These are phyloP conservation scores for Pogonocherus hispidulus DNA, from an alignment of 2,888 invertebrate species.

Conservation along the genomic window DNA sequence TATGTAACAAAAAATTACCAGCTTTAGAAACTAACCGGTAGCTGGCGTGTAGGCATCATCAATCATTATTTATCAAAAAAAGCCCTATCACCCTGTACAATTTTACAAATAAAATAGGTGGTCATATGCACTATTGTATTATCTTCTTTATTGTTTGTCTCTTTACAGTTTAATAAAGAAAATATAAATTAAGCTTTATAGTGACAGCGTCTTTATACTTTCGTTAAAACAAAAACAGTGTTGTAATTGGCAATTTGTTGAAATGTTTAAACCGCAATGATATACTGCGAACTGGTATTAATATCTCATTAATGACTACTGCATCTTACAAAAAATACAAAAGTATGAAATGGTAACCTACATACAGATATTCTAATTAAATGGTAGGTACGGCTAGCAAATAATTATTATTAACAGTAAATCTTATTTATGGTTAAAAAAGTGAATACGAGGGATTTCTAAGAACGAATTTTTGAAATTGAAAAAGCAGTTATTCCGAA, in stretches of 20 bases:
- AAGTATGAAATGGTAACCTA: slow-evolving; percentile 17
- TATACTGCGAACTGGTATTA: neutral
- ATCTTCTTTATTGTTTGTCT: too few species aligned
- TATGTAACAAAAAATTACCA: too few species aligned
- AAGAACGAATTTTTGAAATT: neutral
- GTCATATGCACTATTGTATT: too few species aligned
- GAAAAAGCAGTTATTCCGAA: neutral
- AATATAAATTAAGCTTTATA: too few species aligned
- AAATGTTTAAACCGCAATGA: neutral
- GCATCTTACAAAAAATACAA: neutral
- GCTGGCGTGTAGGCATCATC: too few species aligned
- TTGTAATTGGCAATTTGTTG: neutral
- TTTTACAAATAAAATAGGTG: too few species aligned
- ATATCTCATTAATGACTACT: neutral
- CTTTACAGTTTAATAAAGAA: too few species aligned
- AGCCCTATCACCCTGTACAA: too few species aligned
- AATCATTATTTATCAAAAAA: too few species aligned
- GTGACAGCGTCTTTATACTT: neutral
- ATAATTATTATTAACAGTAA: slow-evolving; percentile 4
- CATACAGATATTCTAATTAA: slow-evolving; percentile 13
- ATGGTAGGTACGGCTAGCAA: neutral
- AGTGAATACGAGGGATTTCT: neutral
- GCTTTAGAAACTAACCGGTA: too few species aligned
- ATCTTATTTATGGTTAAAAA: neutral
- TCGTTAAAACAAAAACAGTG: neutral